Percentiles rank a stretch among this genome's conserved stretches.
These are phyloP conservation scores for Geodia barretti DNA, from an alignment of 37 sponge, comb jelly and placozoan genomes.

Conservation along the genomic window DNA sequence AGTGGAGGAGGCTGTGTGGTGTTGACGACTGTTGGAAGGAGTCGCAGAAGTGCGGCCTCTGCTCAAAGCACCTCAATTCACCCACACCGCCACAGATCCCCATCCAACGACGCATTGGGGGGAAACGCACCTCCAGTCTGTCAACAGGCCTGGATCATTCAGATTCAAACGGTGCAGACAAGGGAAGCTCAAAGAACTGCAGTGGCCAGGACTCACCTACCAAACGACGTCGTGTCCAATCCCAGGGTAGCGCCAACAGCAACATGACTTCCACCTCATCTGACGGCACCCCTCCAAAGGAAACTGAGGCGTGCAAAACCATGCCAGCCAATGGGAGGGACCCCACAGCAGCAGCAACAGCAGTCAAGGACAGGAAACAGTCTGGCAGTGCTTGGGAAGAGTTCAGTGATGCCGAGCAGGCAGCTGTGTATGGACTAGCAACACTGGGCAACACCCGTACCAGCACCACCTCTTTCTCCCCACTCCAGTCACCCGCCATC, in stretches of 20 bases:
- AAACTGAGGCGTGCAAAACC: neutral
- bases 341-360: neutral
- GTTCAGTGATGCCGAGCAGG: slow-evolving; percentile 61
- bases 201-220: neutral
- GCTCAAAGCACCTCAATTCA: slow-evolving; percentile 71
- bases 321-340: neutral
- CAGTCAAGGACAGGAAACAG: slow-evolving; percentile 7
- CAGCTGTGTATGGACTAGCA: slow-evolving; percentile 53
- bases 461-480: slow-evolving; percentile 45
- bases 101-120: slow-evolving; percentile 6
- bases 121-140: slow-evolving; percentile 45
- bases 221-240: slow-evolving; percentile 32
- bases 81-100: slow-evolving; percentile 36
- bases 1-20: slow-evolving; percentile 68
- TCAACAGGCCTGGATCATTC: slow-evolving; percentile 32
- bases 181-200: neutral
- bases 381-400: slow-evolving; percentile 51
- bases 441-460: slow-evolving; percentile 39
- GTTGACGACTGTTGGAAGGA: slow-evolving; percentile 74
- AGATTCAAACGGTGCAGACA: neutral
- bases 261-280: neutral
- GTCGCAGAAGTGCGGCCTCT: slow-evolving; percentile 67
- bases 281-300: slow-evolving; percentile 6
- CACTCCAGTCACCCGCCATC: slow-evolving; percentile 27
- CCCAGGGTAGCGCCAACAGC: slow-evolving; percentile 7